Base-by-base conservation (phyloP, 2,797 vertebrate species). In the Tenualosa ilisha region DNA sequence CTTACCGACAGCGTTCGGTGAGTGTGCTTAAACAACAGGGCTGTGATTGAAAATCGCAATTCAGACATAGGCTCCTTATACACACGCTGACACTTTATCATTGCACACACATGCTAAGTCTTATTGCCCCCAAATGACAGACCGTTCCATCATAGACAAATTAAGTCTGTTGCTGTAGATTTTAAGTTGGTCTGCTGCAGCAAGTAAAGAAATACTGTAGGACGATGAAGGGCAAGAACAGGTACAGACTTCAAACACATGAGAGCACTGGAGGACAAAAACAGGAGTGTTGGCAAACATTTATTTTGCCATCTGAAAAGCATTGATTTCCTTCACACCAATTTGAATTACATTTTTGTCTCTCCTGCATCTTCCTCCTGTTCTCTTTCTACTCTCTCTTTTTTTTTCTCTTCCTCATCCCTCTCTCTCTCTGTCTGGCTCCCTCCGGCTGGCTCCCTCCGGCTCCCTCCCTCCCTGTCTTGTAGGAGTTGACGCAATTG, bases 401-500 rank as follows among this genome's bases (percentile, higher is more conserved):
- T 17, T 26, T 72, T 37, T 13, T 82, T 13, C 7, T 6, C 49
- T 59, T 65, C 46, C 24, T 82, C 51, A 3, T 13, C 37, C 22
- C 26, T 26, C 50, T 82, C 31, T 68, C 5, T 63, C 26, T n/a
- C 17, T 61, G 82, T 24, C 68, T 31, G 31, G 43, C 13, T 82
- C 3, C 31, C 31, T 31, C 31, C 31, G 31, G 31, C 11, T 24
- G 31, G 43, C 13, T 82, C 3, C 31, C 31, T 31, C 31, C 31
- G 31, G 31, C 11, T 24, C 63, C 15, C 68, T 85, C 51, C 12
- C 81, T 68, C n/a, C 3, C 40, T 59, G 43, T 56, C 13, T 9
- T 53, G 86, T 89, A 99, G 98, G 97, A 97, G 86, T 90, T 98
- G 86, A 93, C 88, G 0, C 91, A 91, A 6, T 94, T 94, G 75